A percentile compares a stretch with the other conserved stretches of the same genome.
These are phyloP conservation scores for Tapirus terrestris DNA, from an alignment of 2,113 vertebrate genomes.

Conservation along the genomic window DNA sequence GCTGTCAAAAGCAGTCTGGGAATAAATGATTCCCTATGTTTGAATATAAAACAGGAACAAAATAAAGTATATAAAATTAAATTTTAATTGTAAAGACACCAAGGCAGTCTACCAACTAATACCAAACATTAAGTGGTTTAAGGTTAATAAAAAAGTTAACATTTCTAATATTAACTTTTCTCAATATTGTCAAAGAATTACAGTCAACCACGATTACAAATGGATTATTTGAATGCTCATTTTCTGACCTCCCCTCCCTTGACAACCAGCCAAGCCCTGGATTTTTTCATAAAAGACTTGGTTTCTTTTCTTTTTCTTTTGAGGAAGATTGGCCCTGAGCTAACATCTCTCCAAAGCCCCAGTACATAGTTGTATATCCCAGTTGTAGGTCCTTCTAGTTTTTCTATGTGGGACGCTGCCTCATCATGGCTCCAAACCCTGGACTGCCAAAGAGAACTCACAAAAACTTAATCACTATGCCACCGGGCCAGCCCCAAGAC, in stretches of 20 bases:
- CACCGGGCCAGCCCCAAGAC: not conserved
- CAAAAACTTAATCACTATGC: too few relatives aligned
- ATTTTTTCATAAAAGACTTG: not conserved
- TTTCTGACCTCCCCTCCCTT: not conserved
- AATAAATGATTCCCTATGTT: conserved; percentile 64
- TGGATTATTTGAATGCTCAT: not conserved
- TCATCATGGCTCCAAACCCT: too few relatives aligned
- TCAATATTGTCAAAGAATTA: not conserved
- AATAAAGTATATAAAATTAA: not conserved
- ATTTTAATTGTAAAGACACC: not conserved
- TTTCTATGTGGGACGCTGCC: too few relatives aligned
- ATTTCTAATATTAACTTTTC: conserved; percentile 34
- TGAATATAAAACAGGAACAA: conserved; percentile 37
- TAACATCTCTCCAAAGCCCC: too few relatives aligned
- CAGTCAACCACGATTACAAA: not conserved
- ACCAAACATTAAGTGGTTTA: not conserved
- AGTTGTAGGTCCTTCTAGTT: too few relatives aligned
- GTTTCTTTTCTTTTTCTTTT: not conserved
- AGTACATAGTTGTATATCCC: too few relatives aligned
- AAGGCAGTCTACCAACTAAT: not conserved
- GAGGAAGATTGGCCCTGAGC: too few relatives aligned
- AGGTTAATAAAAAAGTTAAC: not conserved
- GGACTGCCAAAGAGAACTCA: too few relatives aligned
- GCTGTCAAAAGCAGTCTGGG: conserved; percentile 42
- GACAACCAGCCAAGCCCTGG: not conserved